Evolutionary conservation across 2,888 invertebrate genomes (phyloP).

Genomic region (Drosophila siamana): DNA sequence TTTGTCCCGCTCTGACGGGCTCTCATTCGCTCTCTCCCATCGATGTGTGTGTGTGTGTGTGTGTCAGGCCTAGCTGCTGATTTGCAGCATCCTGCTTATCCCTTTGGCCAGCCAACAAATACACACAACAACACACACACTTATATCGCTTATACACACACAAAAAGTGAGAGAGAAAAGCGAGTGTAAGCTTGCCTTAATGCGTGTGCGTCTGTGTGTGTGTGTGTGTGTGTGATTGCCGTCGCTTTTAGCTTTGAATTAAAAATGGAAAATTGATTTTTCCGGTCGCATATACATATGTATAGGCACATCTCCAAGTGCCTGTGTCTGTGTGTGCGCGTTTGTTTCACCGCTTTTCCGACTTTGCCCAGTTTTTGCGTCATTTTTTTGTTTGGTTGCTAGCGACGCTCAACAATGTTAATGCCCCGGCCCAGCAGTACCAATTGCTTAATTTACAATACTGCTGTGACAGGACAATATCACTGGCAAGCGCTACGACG

Average conservation of each 20-base stretch:
- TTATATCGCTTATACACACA: constrained; percentile 5
- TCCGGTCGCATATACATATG: constrained; percentile 76
- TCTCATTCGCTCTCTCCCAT: constrained; percentile 14
- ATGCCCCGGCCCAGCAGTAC: constrained; percentile 98
- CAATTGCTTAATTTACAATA: constrained; percentile 88
- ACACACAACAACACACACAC: constrained; percentile 38
- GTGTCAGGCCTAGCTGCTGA: constrained; percentile 49
- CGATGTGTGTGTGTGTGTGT: constrained; percentile 15
- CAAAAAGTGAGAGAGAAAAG: constrained; percentile 11
- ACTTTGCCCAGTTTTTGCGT: constrained; percentile 28
- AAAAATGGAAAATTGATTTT: constrained; percentile 85
- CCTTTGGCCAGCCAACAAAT: constrained; percentile 58
- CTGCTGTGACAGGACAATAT: constrained; percentile 99
- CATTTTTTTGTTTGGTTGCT: constrained; percentile 52
- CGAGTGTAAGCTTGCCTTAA: constrained; percentile 17
- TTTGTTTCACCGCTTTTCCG: constrained; percentile 39
- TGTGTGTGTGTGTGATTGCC: constrained; percentile 9
- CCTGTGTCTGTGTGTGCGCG: constrained; percentile 20
- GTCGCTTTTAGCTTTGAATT: constrained; percentile 75
- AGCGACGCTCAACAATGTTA: constrained; percentile 87
- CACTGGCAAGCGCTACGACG: constrained; percentile 88
- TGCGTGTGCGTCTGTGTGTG: constrained; percentile 27
- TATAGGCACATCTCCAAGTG: constrained; percentile 20
- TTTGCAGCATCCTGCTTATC: constrained; percentile 80
- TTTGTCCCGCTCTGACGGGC: constrained; percentile 14